A percentile compares a stretch with the other conserved stretches of the same genome.
Evolutionary conservation across 1,140 invertebrate species (phyloP).

Genomic region (Zaprionus kolodkinae): DNA sequence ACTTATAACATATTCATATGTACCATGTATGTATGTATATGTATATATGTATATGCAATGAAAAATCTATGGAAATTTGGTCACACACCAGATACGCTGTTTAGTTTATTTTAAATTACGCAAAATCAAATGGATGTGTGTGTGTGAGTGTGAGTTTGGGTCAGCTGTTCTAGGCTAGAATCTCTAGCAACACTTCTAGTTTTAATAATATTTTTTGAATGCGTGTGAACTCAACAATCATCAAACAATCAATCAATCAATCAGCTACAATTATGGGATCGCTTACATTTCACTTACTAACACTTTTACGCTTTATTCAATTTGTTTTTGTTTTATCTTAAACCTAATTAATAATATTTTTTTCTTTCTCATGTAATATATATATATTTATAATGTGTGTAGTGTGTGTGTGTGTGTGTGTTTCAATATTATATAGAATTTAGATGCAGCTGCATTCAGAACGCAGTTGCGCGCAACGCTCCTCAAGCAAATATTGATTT

Average conservation of each 20-base stretch:
- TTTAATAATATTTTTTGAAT: conserved; percentile 62
- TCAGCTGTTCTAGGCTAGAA: conserved; percentile 67
- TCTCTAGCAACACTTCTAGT: conserved; percentile 69
- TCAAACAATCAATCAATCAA: conserved; percentile 52
- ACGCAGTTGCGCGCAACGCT: conserved; percentile 21
- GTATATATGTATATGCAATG: conserved; percentile 27
- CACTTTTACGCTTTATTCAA: conserved; percentile 75
- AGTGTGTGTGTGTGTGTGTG: conserved; percentile 67
- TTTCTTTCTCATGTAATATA: conserved; percentile 64
- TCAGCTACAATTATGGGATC: conserved; percentile 59
- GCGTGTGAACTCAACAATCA: conserved; percentile 58
- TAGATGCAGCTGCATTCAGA: conserved; percentile 41
- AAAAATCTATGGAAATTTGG: conserved; percentile 48
- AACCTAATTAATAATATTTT: conserved; percentile 78
- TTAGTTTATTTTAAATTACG: conserved; percentile 23
- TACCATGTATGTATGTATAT: conserved; percentile 7
- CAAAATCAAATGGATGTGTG: conserved; percentile 21
- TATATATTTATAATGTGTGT: conserved; percentile 73
- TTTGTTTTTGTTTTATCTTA: conserved; percentile 59
- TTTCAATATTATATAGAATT: conserved; percentile 66
- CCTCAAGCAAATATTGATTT: conserved; percentile 33
- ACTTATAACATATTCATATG: conserved; percentile 13
- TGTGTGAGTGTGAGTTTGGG: conserved; percentile 29
- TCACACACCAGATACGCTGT: conserved; percentile 32
- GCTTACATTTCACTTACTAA: conserved; percentile 69